Evolutionary conservation across 2,797 vertebrate species (phyloP).

Genomic region (Adelosebastes latens): DNA sequence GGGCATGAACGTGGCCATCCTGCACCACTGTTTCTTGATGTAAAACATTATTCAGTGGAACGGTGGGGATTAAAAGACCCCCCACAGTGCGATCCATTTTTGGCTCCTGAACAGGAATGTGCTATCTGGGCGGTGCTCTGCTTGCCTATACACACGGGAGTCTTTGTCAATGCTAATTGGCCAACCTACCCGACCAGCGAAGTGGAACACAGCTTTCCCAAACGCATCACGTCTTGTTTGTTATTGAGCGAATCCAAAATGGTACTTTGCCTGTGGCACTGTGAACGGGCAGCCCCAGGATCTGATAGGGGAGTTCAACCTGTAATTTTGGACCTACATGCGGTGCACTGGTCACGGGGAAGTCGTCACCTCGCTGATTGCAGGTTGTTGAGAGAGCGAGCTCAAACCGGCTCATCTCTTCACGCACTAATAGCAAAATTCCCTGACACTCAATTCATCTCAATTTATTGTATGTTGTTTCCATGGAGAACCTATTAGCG

Average conservation of each 20-base stretch:
- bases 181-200: slow-evolving; percentile 63
- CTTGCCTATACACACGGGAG: slow-evolving; percentile 65
- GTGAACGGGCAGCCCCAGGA: slow-evolving; percentile 14
- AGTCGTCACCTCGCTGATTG: slow-evolving; percentile 28
- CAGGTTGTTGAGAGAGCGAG: slow-evolving; percentile 19
- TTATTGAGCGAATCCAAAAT: slow-evolving; percentile 60
- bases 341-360: neutral
- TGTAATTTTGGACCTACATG: slow-evolving; percentile 38
- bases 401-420: slow-evolving; percentile 10
- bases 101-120: slow-evolving; percentile 67
- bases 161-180: slow-evolving; percentile 84
- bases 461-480: slow-evolving; percentile 64
- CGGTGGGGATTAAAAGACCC: slow-evolving; percentile 53
- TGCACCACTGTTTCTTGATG: slow-evolving; percentile 32
- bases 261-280: slow-evolving; percentile 20
- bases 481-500: slow-evolving; percentile 64
- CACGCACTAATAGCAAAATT: slow-evolving; percentile 49
- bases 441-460: slow-evolving; percentile 65
- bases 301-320: slow-evolving; percentile 49
- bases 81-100: slow-evolving; percentile 56
- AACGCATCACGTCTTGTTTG: slow-evolving; percentile 65
- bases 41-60: slow-evolving; percentile 59
- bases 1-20: neutral
- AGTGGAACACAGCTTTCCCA: slow-evolving; percentile 72
- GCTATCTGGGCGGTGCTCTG: slow-evolving; percentile 59